phyloP scores from a whole-genome alignment of 2,797 vertebrate species.

The Epinephelus malabaricus region DNA sequence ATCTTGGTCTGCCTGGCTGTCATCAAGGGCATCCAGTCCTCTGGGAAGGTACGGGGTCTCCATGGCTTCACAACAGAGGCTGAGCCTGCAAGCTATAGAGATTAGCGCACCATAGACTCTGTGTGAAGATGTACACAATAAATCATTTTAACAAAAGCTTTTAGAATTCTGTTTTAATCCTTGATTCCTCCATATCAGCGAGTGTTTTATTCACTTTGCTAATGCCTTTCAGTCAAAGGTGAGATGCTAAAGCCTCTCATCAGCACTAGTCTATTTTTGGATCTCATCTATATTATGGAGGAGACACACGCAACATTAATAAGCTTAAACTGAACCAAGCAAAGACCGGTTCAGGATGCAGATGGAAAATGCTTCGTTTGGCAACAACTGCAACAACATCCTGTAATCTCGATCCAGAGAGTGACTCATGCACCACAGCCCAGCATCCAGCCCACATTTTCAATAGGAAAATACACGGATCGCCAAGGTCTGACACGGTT shows the following conservation, averaged over 20 bases:
- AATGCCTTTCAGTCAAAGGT: constrained; percentile 46
- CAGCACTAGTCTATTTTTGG: constrained; percentile 58
- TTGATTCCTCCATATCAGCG: constrained; percentile 34
- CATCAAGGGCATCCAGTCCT: constrained; percentile 97
- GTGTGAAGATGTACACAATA: background rate
- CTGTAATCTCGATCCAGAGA: constrained; percentile 69
- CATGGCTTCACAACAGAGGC: constrained; percentile 9
- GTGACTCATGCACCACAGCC: constrained; percentile 70
- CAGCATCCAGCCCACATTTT: constrained; percentile 61
- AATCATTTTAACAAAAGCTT: constrained; percentile 37
- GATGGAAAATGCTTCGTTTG: constrained; percentile 62
- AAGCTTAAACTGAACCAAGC: constrained; percentile 66
- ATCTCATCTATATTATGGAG: constrained; percentile 71
- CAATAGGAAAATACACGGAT: constrained; percentile 50
- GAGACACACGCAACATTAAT: constrained; percentile 72
- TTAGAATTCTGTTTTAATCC: constrained; percentile 31
- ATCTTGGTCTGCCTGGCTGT: constrained; percentile 95
- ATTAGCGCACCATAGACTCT: background rate
- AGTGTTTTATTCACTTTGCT: constrained; percentile 51
- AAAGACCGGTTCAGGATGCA: constrained; percentile 50
- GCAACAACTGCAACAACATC: constrained; percentile 67
- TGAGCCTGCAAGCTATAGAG: constrained; percentile 2
- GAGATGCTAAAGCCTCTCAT: constrained; percentile 47
- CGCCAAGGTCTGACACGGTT: constrained; percentile 52
- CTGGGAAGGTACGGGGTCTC: constrained; percentile 77